A percentile compares a stretch with the other conserved stretches of the same genome.
Conservation (phyloP, 2,797 vertebrate genomes). For the Pterois miles region DNA sequence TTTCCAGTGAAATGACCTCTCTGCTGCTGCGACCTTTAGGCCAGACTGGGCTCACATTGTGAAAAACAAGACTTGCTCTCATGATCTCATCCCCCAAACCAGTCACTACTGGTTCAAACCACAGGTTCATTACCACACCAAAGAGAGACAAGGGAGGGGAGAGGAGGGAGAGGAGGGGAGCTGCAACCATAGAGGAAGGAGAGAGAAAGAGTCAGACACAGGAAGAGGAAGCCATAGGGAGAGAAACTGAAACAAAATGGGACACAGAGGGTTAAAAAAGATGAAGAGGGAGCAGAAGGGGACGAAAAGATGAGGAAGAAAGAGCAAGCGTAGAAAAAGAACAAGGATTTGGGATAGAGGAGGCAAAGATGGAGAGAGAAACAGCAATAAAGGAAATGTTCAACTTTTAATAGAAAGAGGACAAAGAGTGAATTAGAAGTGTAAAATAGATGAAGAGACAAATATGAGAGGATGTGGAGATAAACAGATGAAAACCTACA, state of each 20-base stretch:
- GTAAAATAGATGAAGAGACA: background rate
- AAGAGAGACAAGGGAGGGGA: background rate
- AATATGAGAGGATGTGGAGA: background rate
- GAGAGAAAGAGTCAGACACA: background rate
- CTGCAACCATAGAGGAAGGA: background rate
- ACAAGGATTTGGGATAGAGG: background rate
- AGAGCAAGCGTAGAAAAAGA: background rate
- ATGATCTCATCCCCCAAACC: conserved; percentile 66
- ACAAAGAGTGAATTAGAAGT: background rate
- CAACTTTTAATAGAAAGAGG: background rate
- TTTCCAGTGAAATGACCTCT: conserved; percentile 41
- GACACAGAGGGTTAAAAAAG: background rate
- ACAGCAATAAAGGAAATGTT: background rate
- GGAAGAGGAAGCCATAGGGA: background rate
- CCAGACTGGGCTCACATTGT: conserved; percentile 1
- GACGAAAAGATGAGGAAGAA: background rate
- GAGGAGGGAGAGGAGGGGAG: background rate
- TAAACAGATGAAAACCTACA: background rate
- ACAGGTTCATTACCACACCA: conserved; percentile 60
- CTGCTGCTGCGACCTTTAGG: conserved; percentile 41
- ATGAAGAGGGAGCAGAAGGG: background rate
- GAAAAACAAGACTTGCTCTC: conserved; percentile 61
- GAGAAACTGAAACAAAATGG: background rate
- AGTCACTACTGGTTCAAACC: conserved; percentile 67
- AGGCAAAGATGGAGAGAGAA: background rate